Conservation (phyloP, 2,888 invertebrate species). For the Drosophila acutilabella region DNA sequence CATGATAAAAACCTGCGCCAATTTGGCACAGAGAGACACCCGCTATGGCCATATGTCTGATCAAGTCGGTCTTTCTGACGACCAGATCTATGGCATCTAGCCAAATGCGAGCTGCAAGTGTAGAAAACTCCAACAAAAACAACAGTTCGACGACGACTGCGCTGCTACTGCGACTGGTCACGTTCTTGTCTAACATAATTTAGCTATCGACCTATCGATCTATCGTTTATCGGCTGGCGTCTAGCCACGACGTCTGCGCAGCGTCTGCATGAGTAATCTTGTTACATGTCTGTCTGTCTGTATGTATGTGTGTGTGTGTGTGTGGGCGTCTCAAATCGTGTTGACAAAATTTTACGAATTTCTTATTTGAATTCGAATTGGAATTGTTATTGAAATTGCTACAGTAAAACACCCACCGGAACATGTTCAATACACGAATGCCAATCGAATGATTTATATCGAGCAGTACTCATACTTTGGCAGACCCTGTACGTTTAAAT, state of each 20-base stretch:
- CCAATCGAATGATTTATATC: constrained; percentile 42
- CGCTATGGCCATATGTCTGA: constrained; percentile 64
- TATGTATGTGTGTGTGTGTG: background rate
- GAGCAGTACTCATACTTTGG: background rate
- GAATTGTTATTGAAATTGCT: constrained; percentile 24
- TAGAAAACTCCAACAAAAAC: constrained; percentile 1
- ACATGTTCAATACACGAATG: constrained; percentile 29
- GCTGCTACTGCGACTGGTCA: constrained; percentile 24
- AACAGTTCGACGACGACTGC: background rate
- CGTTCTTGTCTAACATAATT: constrained; percentile 19
- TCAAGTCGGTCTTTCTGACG: background rate
- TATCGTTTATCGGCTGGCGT: constrained; percentile 42
- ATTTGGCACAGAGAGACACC: constrained; percentile 76
- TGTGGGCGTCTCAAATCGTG: constrained; percentile 23
- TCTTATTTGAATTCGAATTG: constrained; percentile 15
- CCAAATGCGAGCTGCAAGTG: constrained; percentile 65
- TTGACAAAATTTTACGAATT: constrained; percentile 39
- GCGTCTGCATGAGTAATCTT: constrained; percentile 58
- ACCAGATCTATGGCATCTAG: constrained; percentile 54
- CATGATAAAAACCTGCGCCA: constrained; percentile 25
- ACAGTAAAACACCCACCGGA: constrained; percentile 45
- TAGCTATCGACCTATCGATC: constrained; percentile 10
- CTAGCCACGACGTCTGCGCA: constrained; percentile 71
- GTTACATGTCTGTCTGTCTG: too few relatives aligned
- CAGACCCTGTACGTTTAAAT: background rate